Base-by-base conservation (phyloP, 2,797 vertebrate species). In the Tauraco hartlaubi region DNA sequence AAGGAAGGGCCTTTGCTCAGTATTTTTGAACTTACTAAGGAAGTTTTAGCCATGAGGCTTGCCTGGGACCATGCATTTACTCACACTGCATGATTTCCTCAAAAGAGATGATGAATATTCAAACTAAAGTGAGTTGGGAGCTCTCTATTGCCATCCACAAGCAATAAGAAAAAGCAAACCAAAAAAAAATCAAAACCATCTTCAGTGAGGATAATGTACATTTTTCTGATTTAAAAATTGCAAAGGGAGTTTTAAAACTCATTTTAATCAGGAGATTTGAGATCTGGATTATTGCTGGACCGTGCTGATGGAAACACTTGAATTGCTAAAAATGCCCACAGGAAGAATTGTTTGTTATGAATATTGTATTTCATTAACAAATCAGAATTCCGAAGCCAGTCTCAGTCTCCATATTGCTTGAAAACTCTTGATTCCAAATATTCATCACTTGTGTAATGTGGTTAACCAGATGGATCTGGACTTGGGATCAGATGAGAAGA, bases 331-430 rank as follows among this genome's bases (percentile, higher is more conserved):
- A 68, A 72, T 68, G 59, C 59, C 59, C 33, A 23, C 49, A 90
- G 86, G 80, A 87, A 39, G 55, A 76, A 43, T 21, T 85, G 67
- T 35, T 94, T 11, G 3, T 91, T 76, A 55, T 11, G 63, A 67
- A 64, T 87, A 39, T 79, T 94, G 18, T 18, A 31, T 92, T 93
- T 94, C 61, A 41, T 92, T 63, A 74, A 66, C 26, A 85, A 71
- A 69, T 52, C 55, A 7, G 35, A 35, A 49, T 67, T 55, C 80
- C n/a, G 23, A 69, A 79, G 31, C 28, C 63, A 61, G 52, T 18
- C 41, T 73, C 28, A 8, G 62, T 23, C 33, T 74, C 31, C 49
- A 49, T 2, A 62, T 61, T 85, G 48, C 85, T 84, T 85, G 54
- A 80, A 77, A 74, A 62, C 18, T 16, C 33, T 77, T 48, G 28